Conservation (phyloP, 2,888 invertebrate species). For the Noctua janthe region DNA sequence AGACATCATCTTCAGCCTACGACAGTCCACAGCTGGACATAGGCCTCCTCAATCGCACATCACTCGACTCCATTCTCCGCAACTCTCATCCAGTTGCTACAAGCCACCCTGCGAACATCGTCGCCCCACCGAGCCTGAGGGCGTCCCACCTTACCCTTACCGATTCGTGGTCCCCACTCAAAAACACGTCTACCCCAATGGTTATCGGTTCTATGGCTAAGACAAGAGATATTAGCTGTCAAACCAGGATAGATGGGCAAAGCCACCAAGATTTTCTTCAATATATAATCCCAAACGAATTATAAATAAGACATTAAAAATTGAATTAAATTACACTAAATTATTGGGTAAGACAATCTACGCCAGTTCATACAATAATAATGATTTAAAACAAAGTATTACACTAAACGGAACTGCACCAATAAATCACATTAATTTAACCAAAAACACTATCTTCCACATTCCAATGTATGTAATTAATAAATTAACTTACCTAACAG, state of each 20-base stretch:
- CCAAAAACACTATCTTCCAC: constrained; percentile 23
- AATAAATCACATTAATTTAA: constrained; percentile 6
- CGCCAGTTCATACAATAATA: neutral
- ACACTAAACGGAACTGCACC: neutral
- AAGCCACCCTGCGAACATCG: too few relatives aligned
- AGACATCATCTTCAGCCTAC: neutral
- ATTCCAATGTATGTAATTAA: constrained; percentile 29
- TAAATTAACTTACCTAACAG: constrained; percentile 20
- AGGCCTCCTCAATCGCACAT: too few relatives aligned
- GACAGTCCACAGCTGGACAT: too few relatives aligned
- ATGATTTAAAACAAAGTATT: neutral
- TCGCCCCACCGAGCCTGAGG: too few relatives aligned
- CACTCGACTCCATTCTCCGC: too few relatives aligned
- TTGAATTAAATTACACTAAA: neutral
- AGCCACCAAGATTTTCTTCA: neutral
- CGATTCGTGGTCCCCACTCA: too few relatives aligned
- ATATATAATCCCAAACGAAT: neutral
- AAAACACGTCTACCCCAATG: too few relatives aligned
- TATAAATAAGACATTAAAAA: neutral
- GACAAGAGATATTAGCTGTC: neutral
- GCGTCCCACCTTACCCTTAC: too few relatives aligned
- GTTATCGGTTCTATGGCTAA: neutral
- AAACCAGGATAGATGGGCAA: neutral
- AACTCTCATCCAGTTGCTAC: too few relatives aligned
- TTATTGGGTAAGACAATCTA: neutral